Evolutionary conservation across 1,140 invertebrate species (phyloP), one percentile per base, ranked within the genome.

Genomic region (Magallana angulata): DNA sequence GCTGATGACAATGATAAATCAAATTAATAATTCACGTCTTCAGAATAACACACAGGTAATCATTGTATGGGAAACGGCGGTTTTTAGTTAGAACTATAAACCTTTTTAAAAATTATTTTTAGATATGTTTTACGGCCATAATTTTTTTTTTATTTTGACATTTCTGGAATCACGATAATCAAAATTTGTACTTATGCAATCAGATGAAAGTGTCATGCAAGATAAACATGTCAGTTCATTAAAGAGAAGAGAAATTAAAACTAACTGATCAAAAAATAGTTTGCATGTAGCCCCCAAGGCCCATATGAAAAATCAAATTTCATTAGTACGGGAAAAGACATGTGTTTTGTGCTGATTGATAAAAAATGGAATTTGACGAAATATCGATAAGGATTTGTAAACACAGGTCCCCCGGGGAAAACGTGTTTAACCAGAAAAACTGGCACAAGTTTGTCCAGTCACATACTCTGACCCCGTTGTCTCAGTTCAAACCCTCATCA

Each of bases 191-290:
- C 24, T 7, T 11, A n/a, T 76, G 24, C 68, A 76, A 76, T 76
- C 68, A 76, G 68, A 76, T 76, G 24, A 30, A 76, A 76, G 68
- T 76, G 68, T 36, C 68, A 76, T 30, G 68, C 24, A 76, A 76
- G 7, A 76, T 64, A 76, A 76, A 76, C 68, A 76, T 76, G 68
- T 76, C 24, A 76, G 1, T 76, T 76, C 68, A 76, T 36, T 30
- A 76, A 76, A 76, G 36, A 30, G 68, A 76, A 30, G 68, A 76
- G 24, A 76, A 76, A 76, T 76, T 76, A 76, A 76, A 76, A 76
- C 6, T 76, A 76, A 76, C 68, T 36, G 68, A 30, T 76, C 68
- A 36, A 76, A 48, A 48, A 48, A 76, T 76, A 76, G 9, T 24
- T 71, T 76, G 24, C 68, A 76, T 76, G 24, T 76, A 30, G 5